Evolutionary conservation across 2,888 invertebrate species (phyloP).

Genomic region (Sinohyriopsis cumingii): DNA sequence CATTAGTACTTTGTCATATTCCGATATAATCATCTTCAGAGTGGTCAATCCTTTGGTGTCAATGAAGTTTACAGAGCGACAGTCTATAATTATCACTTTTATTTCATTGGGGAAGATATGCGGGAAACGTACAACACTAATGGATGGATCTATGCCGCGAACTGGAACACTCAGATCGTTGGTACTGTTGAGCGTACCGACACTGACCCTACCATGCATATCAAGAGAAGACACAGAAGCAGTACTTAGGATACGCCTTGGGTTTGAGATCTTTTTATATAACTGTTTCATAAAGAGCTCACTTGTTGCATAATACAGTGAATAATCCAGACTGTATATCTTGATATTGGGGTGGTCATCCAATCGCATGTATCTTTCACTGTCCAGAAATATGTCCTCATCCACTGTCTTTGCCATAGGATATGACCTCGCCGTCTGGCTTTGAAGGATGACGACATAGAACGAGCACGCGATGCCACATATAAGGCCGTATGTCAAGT

Average conservation of each 20-base stretch:
- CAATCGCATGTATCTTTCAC: constrained; percentile 15
- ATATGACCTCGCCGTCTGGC: constrained; percentile 27
- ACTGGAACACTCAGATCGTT: no score
- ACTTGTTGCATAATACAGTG: constrained; percentile 32
- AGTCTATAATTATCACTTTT: no score
- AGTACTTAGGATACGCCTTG: background rate
- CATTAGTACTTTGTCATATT: constrained; percentile 20
- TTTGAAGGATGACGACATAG: constrained; percentile 48
- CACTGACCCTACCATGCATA: no score
- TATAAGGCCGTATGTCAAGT: constrained; percentile 60
- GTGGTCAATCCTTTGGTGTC: constrained; percentile 14
- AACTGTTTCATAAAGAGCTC: constrained; percentile 23
- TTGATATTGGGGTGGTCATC: constrained; percentile 7
- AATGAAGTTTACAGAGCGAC: no score
- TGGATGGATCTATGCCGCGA: no score
- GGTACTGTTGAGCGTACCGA: no score
- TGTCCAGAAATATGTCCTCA: background rate
- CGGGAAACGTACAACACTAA: no score
- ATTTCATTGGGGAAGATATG: background rate
- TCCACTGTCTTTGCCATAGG: no score
- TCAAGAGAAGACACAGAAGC: no score
- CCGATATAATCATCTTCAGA: constrained; percentile 32
- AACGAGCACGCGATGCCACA: constrained; percentile 55
- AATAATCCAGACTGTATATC: constrained; percentile 25
- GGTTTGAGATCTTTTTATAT: constrained; percentile 20